Conservation (phyloP, 2,888 invertebrate species). For the Nemapogon koenigi region DNA sequence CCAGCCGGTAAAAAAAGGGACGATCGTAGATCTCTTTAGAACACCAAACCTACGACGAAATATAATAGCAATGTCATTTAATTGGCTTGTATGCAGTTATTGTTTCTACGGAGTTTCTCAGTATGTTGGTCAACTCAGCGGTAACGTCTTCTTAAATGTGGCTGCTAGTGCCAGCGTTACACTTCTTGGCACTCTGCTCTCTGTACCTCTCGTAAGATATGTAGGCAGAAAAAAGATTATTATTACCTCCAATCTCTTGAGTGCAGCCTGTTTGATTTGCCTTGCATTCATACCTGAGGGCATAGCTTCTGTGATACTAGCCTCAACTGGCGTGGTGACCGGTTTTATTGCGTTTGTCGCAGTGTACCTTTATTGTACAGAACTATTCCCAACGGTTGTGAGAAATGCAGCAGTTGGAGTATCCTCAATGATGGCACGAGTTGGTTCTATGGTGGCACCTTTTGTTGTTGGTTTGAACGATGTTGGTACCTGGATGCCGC, state of each 20-base stretch:
- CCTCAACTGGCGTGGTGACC: constrained; percentile 77
- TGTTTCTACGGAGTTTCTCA: constrained; percentile 82
- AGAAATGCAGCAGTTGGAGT: constrained; percentile 86
- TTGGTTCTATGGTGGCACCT: constrained; percentile 87
- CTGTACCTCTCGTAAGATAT: constrained; percentile 69
- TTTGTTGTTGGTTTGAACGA: constrained; percentile 71
- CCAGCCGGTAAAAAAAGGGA: constrained; percentile 51
- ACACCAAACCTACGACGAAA: constrained; percentile 75
- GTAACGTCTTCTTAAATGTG: constrained; percentile 83
- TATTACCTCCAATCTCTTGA: constrained; percentile 67
- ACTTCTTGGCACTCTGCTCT: constrained; percentile 62
- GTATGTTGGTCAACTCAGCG: constrained; percentile 79
- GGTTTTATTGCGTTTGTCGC: constrained; percentile 86
- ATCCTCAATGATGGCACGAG: constrained; percentile 87
- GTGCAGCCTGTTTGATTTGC: constrained; percentile 66
- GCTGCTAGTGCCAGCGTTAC: constrained; percentile 75
- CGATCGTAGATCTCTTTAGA: constrained; percentile 70
- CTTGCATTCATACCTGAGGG: constrained; percentile 61
- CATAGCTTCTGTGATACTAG: constrained; percentile 61
- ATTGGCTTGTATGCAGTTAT: constrained; percentile 84
- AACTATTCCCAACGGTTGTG: constrained; percentile 88
- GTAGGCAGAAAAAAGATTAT: constrained; percentile 72
- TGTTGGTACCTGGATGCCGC: constrained; percentile 67
- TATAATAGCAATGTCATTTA: constrained; percentile 74
- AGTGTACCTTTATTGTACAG: constrained; percentile 85